A percentile compares a stretch with the other conserved stretches of the same genome.
Evolutionary conservation across 2,113 vertebrate genomes (phyloP).

Genomic region (Rhynchopsitta pachyrhyncha): DNA sequence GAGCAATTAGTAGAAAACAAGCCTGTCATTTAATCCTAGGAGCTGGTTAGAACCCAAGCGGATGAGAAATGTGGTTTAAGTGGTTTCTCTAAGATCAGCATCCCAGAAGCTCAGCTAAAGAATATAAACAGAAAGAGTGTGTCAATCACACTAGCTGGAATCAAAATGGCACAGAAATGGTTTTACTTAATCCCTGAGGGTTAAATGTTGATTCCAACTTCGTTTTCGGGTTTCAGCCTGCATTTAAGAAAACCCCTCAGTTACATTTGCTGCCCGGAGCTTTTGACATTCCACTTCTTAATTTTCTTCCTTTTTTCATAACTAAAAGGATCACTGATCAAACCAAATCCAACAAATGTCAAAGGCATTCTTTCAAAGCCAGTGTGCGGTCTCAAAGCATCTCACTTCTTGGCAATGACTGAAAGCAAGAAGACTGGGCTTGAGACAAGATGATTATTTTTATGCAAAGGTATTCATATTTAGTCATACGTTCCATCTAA

Average conservation of each 20-base stretch:
- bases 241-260: slow-evolving; percentile 17
- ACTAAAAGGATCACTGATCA: neutral
- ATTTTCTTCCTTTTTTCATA: slow-evolving; percentile 29
- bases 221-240: neutral
- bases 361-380: slow-evolving; percentile 13
- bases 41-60: neutral
- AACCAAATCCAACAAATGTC: slow-evolving; percentile 22
- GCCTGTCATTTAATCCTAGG: slow-evolving; percentile 59
- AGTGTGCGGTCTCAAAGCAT: slow-evolving; percentile 23
- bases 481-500: slow-evolving; percentile 34
- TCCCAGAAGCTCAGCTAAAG: slow-evolving; percentile 45
- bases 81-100: slow-evolving; percentile 51
- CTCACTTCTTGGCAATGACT: neutral
- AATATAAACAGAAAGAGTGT: slow-evolving; percentile 48
- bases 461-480: slow-evolving; percentile 32
- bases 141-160: slow-evolving; percentile 6
- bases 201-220: neutral
- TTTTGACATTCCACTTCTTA: neutral
- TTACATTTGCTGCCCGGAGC: neutral
- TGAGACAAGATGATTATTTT: slow-evolving; percentile 25
- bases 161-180: neutral
- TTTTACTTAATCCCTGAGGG: slow-evolving; percentile 3
- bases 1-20: slow-evolving; percentile 56
- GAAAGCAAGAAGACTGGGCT: neutral
- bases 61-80: slow-evolving; percentile 59